Conservation (phyloP, 2,888 invertebrate species). For the Oithona nana region DNA sequence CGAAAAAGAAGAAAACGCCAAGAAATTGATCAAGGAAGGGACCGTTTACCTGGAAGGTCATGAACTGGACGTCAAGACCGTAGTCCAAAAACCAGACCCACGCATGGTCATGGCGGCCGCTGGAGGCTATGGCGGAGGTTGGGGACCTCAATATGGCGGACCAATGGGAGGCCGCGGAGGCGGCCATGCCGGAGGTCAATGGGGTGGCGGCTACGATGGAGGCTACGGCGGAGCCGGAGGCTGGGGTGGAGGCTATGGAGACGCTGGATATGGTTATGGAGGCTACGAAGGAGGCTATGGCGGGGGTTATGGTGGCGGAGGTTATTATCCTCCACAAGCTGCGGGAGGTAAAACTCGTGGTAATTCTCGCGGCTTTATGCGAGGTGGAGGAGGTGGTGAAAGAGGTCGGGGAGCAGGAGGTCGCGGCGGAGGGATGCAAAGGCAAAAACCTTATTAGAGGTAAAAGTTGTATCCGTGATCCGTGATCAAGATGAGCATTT, state of each 20-base stretch:
- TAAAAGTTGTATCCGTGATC: not conserved
- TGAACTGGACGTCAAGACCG: slow-evolving; percentile 88
- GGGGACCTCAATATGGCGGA: slow-evolving; percentile 29
- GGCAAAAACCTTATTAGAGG: slow-evolving; percentile 10
- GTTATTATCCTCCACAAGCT: not conserved
- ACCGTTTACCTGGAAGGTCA: slow-evolving; percentile 83
- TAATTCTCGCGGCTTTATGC: too few species aligned
- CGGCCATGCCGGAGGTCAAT: slow-evolving; percentile 27
- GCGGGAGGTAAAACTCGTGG: not conserved
- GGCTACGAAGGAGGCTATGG: not conserved
- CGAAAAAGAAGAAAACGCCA: slow-evolving; percentile 82
- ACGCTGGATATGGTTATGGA: slow-evolving; percentile 32
- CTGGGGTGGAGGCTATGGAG: slow-evolving; percentile 24
- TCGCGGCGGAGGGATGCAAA: slow-evolving; percentile 2
- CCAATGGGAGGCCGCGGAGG: slow-evolving; percentile 27
- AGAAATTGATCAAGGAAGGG: slow-evolving; percentile 70
- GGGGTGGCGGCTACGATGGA: slow-evolving; percentile 20
- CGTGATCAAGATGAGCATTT: not conserved
- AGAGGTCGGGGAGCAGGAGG: not conserved
- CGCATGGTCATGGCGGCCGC: slow-evolving; percentile 24
- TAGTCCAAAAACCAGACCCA: slow-evolving; percentile 49
- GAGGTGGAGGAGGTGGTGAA: not conserved
- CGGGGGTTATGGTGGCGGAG: not conserved
- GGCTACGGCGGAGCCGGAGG: slow-evolving; percentile 22
- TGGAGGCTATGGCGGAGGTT: slow-evolving; percentile 44